These are phyloP conservation scores for Ophioninae sp. DNA, from an alignment of 2,888 invertebrate genomes.

Conservation along the genomic window DNA sequence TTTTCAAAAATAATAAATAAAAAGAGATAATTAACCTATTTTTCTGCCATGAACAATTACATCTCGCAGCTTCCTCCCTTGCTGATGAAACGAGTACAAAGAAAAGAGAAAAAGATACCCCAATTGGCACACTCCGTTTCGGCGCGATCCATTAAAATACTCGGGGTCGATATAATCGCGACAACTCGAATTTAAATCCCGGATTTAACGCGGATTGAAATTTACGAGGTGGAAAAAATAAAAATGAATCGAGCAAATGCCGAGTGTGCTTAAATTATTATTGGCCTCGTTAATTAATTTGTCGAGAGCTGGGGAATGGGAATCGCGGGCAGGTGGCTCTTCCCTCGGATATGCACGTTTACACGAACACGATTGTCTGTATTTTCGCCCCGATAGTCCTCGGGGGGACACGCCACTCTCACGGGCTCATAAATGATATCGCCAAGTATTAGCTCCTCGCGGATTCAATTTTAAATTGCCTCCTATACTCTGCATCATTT, in stretches of 20 bases:
- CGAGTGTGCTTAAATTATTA: slow-evolving; percentile 52
- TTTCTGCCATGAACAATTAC: too few species aligned
- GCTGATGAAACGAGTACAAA: neutral
- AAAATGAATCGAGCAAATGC: slow-evolving; percentile 9
- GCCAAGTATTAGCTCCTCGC: slow-evolving; percentile 26
- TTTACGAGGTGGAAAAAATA: slow-evolving; percentile 52
- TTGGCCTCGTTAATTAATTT: slow-evolving; percentile 62
- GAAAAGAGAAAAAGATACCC: neutral
- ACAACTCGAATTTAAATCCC: slow-evolving; percentile 17
- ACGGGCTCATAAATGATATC: slow-evolving; percentile 38
- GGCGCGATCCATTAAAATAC: slow-evolving; percentile 2
- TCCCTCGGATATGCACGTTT: neutral
- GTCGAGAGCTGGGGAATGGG: slow-evolving; percentile 47
- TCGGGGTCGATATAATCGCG: slow-evolving; percentile 15
- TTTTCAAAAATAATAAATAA: too few species aligned
- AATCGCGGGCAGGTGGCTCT: slow-evolving; percentile 46
- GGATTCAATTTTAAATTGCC: slow-evolving; percentile 11
- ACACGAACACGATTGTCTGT: neutral
- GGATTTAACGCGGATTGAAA: slow-evolving; percentile 47
- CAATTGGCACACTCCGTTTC: slow-evolving; percentile 26
- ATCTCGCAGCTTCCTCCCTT: neutral
- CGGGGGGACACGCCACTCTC: slow-evolving; percentile 16
- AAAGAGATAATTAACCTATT: too few species aligned
- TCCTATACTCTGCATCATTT: neutral
- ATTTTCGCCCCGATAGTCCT: neutral